Evolutionary conservation across 53 echinoderm and acorn worm species (phyloP).

Genomic region (Luidia sarsii): DNA sequence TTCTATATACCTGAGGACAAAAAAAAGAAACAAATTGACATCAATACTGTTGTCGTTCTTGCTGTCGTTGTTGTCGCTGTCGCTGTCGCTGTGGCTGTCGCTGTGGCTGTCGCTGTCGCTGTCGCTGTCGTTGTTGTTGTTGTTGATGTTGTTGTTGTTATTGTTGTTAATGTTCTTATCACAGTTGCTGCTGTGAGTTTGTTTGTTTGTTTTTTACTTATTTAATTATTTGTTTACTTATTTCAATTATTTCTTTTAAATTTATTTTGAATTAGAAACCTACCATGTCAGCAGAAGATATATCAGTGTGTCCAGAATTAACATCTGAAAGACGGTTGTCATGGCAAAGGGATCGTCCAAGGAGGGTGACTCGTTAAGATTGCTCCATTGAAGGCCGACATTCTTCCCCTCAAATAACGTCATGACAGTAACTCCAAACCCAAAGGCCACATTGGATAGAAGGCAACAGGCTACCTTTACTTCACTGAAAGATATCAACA

Average conservation of each 20-base stretch:
- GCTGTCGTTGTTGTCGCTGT: too few relatives aligned
- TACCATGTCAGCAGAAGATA: conserved; percentile 85
- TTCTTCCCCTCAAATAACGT: conserved; percentile 70
- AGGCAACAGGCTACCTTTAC: conserved; percentile 67
- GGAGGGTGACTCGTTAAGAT: conserved; percentile 63
- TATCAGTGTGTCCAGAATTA: conserved; percentile 69
- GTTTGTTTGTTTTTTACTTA: too few relatives aligned
- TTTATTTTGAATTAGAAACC: too few relatives aligned
- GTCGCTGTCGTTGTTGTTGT: too few relatives aligned
- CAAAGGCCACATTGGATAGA: conserved; percentile 85
- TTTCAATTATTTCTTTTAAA: not conserved
- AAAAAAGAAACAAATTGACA: not conserved
- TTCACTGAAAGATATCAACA: too few relatives aligned
- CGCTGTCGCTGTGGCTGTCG: too few relatives aligned
- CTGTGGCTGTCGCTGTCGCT: too few relatives aligned
- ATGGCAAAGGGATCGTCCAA: conserved; percentile 83
- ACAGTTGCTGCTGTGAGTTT: too few relatives aligned
- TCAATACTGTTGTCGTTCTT: too few relatives aligned
- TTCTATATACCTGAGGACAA: conserved; percentile 78
- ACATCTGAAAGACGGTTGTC: conserved; percentile 74
- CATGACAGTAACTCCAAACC: conserved; percentile 72
- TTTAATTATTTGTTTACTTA: not conserved
- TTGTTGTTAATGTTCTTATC: too few relatives aligned
- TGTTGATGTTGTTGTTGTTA: too few relatives aligned
- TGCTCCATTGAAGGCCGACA: conserved; percentile 76